phyloP scores from a whole-genome alignment of 2,888 invertebrate species.

The Phytoseiulus persimilis region DNA sequence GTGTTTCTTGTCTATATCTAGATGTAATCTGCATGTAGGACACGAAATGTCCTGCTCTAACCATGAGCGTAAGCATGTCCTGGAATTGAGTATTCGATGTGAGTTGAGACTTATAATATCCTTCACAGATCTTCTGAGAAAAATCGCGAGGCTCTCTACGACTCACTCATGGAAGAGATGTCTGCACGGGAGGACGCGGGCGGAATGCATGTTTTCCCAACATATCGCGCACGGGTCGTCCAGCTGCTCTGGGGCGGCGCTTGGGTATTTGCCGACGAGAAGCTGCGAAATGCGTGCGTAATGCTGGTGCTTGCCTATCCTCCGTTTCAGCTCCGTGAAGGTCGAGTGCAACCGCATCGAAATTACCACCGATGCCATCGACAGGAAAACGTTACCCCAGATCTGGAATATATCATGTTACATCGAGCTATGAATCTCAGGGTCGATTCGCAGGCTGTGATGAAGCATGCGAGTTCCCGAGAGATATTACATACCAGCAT shows the following conservation, averaged over 20 bases:
- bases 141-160: too few relatives aligned
- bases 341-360: slow-evolving; percentile 77
- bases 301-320: slow-evolving; percentile 70
- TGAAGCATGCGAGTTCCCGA: not conserved
- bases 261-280: slow-evolving; percentile 50
- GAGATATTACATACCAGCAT: slow-evolving; percentile 61
- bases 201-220: slow-evolving; percentile 81
- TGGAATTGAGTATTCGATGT: slow-evolving; percentile 48
- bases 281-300: slow-evolving; percentile 68
- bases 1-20: slow-evolving; percentile 23
- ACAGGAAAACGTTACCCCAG: slow-evolving; percentile 77
- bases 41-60: slow-evolving; percentile 83
- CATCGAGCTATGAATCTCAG: not conserved
- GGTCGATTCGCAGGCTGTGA: not conserved
- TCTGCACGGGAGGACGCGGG: slow-evolving; percentile 71
- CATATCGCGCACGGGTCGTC: slow-evolving; percentile 80
- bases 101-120: not conserved
- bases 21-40: slow-evolving; percentile 66
- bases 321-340: slow-evolving; percentile 71
- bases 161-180: slow-evolving; percentile 75
- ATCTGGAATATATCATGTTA: slow-evolving; percentile 47
- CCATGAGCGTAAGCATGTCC: slow-evolving; percentile 76
- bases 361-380: slow-evolving; percentile 80
- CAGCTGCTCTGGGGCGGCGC: slow-evolving; percentile 52
- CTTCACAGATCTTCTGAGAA: too few relatives aligned